Conservation (phyloP, 2,797 vertebrate species). For the Takifugu rubripes region DNA sequence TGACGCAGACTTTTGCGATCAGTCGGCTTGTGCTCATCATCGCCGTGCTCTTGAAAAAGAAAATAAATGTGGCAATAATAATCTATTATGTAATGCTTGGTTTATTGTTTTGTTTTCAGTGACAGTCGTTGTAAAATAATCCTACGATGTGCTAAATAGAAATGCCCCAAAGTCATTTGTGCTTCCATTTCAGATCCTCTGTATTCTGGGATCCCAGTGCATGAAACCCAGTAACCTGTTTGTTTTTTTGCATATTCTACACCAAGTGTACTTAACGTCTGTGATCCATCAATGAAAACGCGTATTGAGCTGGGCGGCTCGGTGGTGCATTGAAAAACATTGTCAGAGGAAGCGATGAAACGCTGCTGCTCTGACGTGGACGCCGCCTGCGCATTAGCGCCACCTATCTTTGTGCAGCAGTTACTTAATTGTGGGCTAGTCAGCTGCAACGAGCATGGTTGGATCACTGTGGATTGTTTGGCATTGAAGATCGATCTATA, state of each 20-base stretch:
- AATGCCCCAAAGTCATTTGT: conserved; percentile 64
- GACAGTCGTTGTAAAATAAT: conserved; percentile 42
- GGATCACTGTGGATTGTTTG: conserved; percentile 63
- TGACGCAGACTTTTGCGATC: conserved; percentile 25
- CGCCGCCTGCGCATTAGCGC: conserved; percentile 14
- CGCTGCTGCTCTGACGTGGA: conserved; percentile 20
- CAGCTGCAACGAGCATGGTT: conserved; percentile 43
- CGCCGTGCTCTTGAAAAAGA: conserved; percentile 31
- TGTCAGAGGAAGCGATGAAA: conserved; percentile 14
- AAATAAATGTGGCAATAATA: conserved; percentile 71
- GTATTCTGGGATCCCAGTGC: conserved; percentile 65
- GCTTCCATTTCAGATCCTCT: conserved; percentile 67
- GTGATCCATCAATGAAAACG: conserved; percentile 54
- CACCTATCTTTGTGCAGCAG: conserved; percentile 34
- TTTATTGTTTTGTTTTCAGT: conserved; percentile 38
- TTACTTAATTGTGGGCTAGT: conserved; percentile 34
- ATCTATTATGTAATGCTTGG: conserved; percentile 57
- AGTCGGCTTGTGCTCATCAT: conserved; percentile 42
- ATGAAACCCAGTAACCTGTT: conserved; percentile 63
- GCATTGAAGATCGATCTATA: conserved; percentile 42
- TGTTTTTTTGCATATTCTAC: conserved; percentile 42
- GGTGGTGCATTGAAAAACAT: conserved; percentile 24
- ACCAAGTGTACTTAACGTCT: conserved; percentile 77
- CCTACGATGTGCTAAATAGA: conserved; percentile 54
- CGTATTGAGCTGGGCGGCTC: conserved; percentile 28